Percentiles rank a stretch among this genome's conserved stretches.
Evolutionary conservation across 2,888 invertebrate genomes (phyloP).

Genomic region (Tenthredo livida): DNA sequence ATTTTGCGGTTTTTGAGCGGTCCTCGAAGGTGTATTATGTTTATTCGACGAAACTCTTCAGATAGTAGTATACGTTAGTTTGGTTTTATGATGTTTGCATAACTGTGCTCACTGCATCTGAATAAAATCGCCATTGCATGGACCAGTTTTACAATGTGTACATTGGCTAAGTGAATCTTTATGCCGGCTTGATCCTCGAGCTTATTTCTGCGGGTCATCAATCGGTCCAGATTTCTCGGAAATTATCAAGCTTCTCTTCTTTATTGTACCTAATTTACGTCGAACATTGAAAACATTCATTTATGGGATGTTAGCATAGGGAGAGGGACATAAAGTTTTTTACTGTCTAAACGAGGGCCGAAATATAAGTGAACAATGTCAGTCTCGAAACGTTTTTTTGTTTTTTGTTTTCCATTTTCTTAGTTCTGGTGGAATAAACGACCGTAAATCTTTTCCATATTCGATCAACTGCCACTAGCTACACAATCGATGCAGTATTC

Average conservation of each 20-base stretch:
- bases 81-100: not conserved
- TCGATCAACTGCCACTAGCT: not conserved
- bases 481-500: constrained; percentile 41
- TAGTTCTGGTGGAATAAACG: not conserved
- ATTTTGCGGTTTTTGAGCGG: not conserved
- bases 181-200: not conserved
- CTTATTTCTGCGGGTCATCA: not conserved
- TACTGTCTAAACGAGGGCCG: not conserved
- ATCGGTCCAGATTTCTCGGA: not conserved
- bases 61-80: not conserved
- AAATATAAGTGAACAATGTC: not conserved
- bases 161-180: not conserved
- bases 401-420: not conserved
- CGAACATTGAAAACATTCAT: not conserved
- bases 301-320: not conserved
- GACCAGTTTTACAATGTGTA: not conserved
- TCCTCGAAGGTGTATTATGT: not conserved
- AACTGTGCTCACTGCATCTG: not conserved
- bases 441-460: not conserved
- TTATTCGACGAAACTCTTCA: not conserved
- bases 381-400: not conserved
- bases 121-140: not conserved
- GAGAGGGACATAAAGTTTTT: not conserved
- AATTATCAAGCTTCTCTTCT: not conserved
- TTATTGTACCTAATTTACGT: too few relatives aligned